Conservation (phyloP, 2,113 vertebrate species). For the Pterocles orientalis region DNA sequence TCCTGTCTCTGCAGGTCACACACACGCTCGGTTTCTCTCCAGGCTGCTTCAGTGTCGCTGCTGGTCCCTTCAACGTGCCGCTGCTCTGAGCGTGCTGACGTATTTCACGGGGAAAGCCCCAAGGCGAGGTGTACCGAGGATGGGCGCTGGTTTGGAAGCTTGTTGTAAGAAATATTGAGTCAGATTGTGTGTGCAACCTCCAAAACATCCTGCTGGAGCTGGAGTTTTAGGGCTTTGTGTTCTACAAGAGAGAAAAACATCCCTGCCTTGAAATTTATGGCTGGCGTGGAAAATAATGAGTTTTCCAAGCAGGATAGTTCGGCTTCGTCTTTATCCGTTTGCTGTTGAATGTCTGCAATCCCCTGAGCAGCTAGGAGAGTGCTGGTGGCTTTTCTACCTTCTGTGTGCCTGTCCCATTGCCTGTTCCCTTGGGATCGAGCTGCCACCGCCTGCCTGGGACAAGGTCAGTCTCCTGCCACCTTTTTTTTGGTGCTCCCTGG, state of each 20-base stretch:
- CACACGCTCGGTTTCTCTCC: background rate
- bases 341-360: background rate
- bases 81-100: fast-evolving
- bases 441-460: fast-evolving
- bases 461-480: background rate
- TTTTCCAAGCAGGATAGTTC: background rate
- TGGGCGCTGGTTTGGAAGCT: background rate
- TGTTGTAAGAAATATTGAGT: background rate
- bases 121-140: fast-evolving
- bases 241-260: background rate
- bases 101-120: background rate
- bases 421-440: background rate
- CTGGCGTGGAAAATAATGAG: background rate
- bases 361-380: background rate
- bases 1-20: background rate
- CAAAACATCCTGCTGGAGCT: background rate
- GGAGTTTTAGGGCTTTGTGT: background rate
- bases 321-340: background rate
- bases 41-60: background rate
- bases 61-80: background rate
- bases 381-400: background rate
- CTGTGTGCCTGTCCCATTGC: background rate
- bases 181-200: background rate
- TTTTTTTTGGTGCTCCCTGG: background rate
- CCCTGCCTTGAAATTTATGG: background rate